Evolutionary conservation across 2,797 vertebrate species (phyloP).

Genomic region (Glossophaga mutica): DNA sequence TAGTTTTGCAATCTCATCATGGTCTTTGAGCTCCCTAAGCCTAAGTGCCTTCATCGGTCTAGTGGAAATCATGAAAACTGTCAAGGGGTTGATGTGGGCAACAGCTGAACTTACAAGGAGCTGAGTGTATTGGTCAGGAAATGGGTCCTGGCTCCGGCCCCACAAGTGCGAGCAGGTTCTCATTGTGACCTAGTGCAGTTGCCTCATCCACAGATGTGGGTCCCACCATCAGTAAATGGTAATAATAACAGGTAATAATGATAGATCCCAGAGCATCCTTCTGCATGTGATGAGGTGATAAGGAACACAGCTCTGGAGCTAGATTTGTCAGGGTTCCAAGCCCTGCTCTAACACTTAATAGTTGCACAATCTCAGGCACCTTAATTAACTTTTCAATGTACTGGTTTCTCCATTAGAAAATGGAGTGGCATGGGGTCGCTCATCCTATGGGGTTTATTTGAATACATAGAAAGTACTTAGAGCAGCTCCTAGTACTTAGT

Average conservation of each 20-base stretch:
- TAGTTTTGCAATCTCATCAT: not conserved
- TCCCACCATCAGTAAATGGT: too few relatives aligned
- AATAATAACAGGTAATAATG: rapidly evolving
- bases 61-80: not conserved
- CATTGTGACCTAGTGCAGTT: rapidly evolving
- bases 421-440: not conserved
- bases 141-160: too few relatives aligned
- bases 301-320: not conserved
- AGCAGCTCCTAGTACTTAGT: not conserved
- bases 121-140: not conserved
- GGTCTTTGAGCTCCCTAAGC: not conserved
- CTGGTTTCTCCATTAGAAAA: not conserved
- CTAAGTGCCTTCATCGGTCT: not conserved
- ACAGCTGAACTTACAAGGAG: not conserved
- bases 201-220: rapidly evolving
- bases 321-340: not conserved
- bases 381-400: not conserved
- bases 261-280: not conserved
- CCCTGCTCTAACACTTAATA: not conserved
- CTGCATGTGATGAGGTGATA: rapidly evolving
- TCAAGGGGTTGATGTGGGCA: not conserved
- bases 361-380: not conserved
- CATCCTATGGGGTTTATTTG: not conserved
- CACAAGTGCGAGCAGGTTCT: not conserved
- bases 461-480: not conserved